These are phyloP conservation scores for Corvus moneduloides DNA, from an alignment of 2,113 vertebrate species.

Conservation along the genomic window DNA sequence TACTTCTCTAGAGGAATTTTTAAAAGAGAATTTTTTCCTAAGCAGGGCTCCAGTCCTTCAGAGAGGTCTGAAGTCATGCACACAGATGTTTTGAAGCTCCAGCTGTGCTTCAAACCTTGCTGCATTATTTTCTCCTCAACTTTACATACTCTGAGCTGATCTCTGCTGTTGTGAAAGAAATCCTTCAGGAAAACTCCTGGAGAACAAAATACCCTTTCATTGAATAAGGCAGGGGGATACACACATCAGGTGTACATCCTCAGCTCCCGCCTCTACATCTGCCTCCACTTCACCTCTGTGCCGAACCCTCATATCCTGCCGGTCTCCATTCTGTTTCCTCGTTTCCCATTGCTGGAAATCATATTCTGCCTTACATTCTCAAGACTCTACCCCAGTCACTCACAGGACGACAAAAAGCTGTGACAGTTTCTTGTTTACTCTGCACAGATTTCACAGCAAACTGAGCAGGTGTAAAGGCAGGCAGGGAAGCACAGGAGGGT, in stretches of 20 bases:
- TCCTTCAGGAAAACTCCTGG: background rate
- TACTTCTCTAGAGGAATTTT: conserved; percentile 35
- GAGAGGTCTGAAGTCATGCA: conserved; percentile 29
- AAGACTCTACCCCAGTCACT: background rate
- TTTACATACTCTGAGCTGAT: background rate
- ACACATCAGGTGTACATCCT: background rate
- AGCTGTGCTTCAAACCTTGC: conserved; percentile 16
- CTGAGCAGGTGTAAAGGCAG: background rate
- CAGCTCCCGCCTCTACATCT: background rate
- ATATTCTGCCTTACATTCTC: background rate
- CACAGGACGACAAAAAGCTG: background rate
- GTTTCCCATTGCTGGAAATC: background rate
- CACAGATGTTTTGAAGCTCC: conserved; percentile 2
- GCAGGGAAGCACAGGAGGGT: background rate
- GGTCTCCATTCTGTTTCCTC: background rate
- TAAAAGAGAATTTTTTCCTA: conserved; percentile 10
- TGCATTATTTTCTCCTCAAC: conserved; percentile 21
- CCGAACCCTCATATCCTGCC: background rate
- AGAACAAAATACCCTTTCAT: background rate
- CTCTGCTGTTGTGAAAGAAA: conserved; percentile 16
- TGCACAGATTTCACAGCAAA: background rate
- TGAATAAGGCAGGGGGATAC: background rate
- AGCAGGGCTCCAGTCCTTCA: background rate
- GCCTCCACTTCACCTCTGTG: background rate
- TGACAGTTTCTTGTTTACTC: background rate